Evolutionary conservation across 2,113 vertebrate species (phyloP).

Genomic region (Lamprotornis superbus): DNA sequence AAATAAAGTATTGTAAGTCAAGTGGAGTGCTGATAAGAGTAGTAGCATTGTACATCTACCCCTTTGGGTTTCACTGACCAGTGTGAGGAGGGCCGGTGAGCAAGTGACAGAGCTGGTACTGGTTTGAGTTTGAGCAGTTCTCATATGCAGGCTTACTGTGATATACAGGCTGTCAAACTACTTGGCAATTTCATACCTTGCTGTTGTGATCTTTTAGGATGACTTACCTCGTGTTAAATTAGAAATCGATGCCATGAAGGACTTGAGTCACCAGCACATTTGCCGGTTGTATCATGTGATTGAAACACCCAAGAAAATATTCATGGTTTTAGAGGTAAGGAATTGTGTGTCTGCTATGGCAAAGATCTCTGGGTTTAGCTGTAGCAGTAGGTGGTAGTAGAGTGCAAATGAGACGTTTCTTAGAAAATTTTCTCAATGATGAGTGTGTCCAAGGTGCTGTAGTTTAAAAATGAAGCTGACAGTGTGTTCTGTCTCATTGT

Average conservation of each 20-base stretch:
- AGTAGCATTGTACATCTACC: not conserved
- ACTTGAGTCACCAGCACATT: constrained; percentile 90
- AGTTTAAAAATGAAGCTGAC: not conserved
- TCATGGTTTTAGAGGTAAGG: constrained; percentile 93
- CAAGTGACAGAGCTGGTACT: not conserved
- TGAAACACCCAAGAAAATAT: constrained; percentile 90
- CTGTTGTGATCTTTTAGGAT: constrained; percentile 72
- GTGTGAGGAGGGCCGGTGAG: too few species aligned
- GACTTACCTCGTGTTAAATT: constrained; percentile 90
- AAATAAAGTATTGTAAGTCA: not conserved
- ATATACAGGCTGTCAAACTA: not conserved
- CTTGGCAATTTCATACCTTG: not conserved
- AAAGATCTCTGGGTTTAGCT: not conserved
- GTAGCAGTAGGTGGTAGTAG: fast-evolving
- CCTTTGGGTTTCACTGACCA: not conserved
- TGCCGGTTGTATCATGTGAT: constrained; percentile 92
- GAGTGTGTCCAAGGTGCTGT: not conserved
- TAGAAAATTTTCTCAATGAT: not conserved
- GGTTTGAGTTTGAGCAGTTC: not conserved
- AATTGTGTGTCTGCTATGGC: not conserved
- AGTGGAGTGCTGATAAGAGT: not conserved
- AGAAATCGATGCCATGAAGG: constrained; percentile 95
- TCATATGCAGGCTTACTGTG: not conserved
- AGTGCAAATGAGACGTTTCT: not conserved
- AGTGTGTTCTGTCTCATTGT: not conserved